phyloP scores from a whole-genome alignment of 2,797 vertebrate species.

The Myotis pilosus region DNA sequence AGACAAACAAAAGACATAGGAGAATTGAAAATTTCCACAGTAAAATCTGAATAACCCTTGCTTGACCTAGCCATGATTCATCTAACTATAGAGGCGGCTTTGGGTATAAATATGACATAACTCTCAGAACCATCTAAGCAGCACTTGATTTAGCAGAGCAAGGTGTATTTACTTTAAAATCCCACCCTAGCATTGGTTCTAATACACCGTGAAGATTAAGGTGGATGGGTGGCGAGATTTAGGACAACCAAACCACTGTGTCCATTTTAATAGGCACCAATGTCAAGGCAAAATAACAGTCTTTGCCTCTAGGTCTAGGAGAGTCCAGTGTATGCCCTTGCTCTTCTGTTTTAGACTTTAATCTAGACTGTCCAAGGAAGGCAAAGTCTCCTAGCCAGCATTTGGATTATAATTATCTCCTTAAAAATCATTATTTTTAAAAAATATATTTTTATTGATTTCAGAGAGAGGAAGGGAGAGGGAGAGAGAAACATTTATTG shows the following conservation, averaged over 20 bases:
- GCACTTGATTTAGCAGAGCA: not conserved
- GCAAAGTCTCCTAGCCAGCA: not conserved
- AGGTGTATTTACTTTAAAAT: not conserved
- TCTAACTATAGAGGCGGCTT: not conserved
- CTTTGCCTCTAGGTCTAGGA: not conserved
- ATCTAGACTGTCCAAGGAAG: not conserved
- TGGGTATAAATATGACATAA: not conserved
- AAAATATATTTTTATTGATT: not conserved
- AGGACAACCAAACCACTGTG: not conserved
- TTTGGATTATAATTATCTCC: not conserved
- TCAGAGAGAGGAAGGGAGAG: no score
- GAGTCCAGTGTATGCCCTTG: not conserved
- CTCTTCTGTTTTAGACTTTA: not conserved
- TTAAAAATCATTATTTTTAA: not conserved
- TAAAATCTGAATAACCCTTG: not conserved
- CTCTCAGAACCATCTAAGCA: not conserved
- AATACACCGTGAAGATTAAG: not conserved
- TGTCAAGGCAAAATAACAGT: not conserved
- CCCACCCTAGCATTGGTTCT: not conserved
- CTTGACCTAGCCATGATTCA: not conserved
- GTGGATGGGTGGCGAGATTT: not conserved
- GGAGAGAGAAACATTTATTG: no score
- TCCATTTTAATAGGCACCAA: not conserved
- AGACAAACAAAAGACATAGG: not conserved
- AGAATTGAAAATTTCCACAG: not conserved